phyloP scores from a whole-genome alignment of 2,797 vertebrate genomes.

The Pogoniulus pusillus region DNA sequence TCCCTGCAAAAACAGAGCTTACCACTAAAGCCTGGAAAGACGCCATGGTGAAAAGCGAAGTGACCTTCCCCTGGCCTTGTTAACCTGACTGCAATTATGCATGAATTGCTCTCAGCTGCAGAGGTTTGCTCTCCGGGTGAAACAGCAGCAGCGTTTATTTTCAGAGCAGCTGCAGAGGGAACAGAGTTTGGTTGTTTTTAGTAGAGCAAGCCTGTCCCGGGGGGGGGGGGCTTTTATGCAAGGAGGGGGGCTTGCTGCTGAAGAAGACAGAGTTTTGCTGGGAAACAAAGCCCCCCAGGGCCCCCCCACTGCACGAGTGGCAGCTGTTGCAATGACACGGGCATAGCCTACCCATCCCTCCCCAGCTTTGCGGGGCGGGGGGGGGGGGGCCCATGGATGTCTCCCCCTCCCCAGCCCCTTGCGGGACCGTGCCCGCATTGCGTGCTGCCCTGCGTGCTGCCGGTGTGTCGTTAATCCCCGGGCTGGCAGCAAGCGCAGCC shows the following conservation, averaged over 20 bases:
- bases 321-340: background rate
- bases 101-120: background rate
- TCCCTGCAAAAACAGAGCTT: background rate
- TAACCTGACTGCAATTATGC: background rate
- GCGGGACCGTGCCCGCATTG: conserved; percentile 19
- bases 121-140: background rate
- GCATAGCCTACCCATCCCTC: no score
- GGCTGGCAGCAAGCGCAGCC: conserved; percentile 17
- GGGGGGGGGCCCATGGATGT: background rate
- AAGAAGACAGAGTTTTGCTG: background rate
- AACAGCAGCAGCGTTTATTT: background rate
- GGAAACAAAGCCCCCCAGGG: background rate
- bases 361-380: background rate
- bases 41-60: rapidly evolving
- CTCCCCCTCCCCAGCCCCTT: conserved; percentile 49
- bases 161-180: background rate
- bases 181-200: no score
- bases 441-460: conserved; percentile 11
- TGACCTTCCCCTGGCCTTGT: background rate
- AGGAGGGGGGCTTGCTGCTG: background rate
- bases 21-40: background rate
- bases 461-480: background rate
- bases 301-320: background rate
- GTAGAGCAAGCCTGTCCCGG: background rate
- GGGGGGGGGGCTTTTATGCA: no score